Evolutionary conservation across 2,113 vertebrate genomes (phyloP), one percentile per base, ranked within the genome.

Genomic region (Pseudolaguvia tuberculata): DNA sequence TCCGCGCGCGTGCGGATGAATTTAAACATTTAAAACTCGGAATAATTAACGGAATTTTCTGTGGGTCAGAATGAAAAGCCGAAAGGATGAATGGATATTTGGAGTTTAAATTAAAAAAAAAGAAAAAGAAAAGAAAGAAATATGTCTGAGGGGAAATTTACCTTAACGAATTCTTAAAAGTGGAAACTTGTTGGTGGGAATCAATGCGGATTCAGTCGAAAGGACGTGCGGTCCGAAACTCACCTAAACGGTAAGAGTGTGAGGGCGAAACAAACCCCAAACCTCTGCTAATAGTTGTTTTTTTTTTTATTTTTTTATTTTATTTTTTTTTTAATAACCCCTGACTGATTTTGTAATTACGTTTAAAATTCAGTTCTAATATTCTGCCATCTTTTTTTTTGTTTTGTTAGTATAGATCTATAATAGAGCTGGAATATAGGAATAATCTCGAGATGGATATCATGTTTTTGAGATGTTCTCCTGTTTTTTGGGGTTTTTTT

Each of bases 171-270:
- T 84, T 86, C 70, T 47, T 27, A 0, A 20, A 11, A 58, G 23
- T 18, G 23, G 55, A 76, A 48, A 73, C 35, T 65, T 58, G 14
- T 10, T 56, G 52, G 52, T 70, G 71, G 70, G 84, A 86, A 91
- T 90, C 89, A 89, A 91, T 91, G 91, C 80, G 88, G 88, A 84
- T 84, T 88, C 87, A 84, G 85, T 87, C 86, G 89, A 84, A 86
- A 86, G 87, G 87, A 90, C 90, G 87, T 78, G 85, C 84, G 88
- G 91, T 89, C 88, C 89, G 89, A 89, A 89, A 89, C 89, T 91
- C 90, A 89, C 89, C 91, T 90, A 86, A 89, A 91, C 88, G 89
- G 91, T 92, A 92, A 39, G 85, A 6, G 21, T 1, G 6, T 50
- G 4, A 35, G 11, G 52, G n/a, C n/a, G n/a, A n/a, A n/a, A 35